Evolutionary conservation across 2,797 vertebrate genomes (phyloP), one percentile per base, ranked within the genome.

Genomic region (Anolis apletophallus): DNA sequence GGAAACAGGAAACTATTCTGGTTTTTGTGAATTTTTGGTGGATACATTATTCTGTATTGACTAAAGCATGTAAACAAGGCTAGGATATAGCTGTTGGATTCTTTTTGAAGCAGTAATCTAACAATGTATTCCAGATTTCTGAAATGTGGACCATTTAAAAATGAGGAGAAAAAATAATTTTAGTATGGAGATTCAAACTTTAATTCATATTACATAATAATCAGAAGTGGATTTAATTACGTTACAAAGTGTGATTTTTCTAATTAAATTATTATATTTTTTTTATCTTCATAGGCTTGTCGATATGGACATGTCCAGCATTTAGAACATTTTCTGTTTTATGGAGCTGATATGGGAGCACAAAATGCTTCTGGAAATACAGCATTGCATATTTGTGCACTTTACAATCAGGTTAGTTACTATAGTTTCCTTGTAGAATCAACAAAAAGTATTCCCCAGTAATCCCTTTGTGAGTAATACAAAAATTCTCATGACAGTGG

Each of bases 281-380:
- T 10, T 59, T 0, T 55, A 1, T 94, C 82, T 88, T 72, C 0
- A 2, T 93, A 99, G 98, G 98, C 98, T 32, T 99, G 98, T 83
- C 97, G 98, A 13, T 98, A 99, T 0, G 98, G 98, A 0, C 97
- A 99, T 0, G 97, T 98, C 72, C 98, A 99, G 40, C 98, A 99
- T 88, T 95, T 99, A 88, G 98, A 99, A 90, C 98, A 99, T 93
- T 97, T 99, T 64, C 94, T 99, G 40, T 99, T 99, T 95, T 99
- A 99, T 0, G 98, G 98, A 2, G 98, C 98, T 0, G 97, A 99
- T 91, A 98, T 98, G 98, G 96, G 97, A 0, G 98, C 98, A 0
- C 98, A 98, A 96, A 99, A 99, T 0, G 98, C 98, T 75, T 99
- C 98, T 0, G 98, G 98, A 57, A 99, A 99, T 96, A 97, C 98